Base-by-base conservation (phyloP, 2,888 invertebrate genomes). In the Melanchra persicariae region DNA sequence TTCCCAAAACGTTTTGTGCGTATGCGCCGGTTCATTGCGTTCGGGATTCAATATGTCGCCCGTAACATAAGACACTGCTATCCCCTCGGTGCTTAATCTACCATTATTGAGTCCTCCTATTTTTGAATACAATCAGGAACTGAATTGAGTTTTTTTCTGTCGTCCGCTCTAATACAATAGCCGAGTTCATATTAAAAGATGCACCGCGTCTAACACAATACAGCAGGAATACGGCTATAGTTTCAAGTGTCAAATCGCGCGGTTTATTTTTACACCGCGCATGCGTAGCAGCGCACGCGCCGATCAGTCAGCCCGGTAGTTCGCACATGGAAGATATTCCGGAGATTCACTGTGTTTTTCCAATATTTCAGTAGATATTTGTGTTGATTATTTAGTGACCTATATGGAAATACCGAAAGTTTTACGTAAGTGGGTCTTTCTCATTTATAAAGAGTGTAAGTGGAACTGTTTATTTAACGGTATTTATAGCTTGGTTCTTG, bases 181-280 rank as follows among this genome's bases (percentile, higher is more conserved):
- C n/a, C n/a, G 34, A 34, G n/a, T 55, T 55, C 0, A 37, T 37
- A 9, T 7, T 26, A 54, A 54, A 24, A 52, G 19, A 65, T 34
- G 30, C 65, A 64, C 24, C 47, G 61, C 30, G 10, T 49, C 17
- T 10, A 61, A 59, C 55, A 57, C 10, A 60, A 49, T 19, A 58
- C 54, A 43, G 45, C 60, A 43, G 73, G 52, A 71, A 77, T 49
- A 60, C 78, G 68, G 81, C 60, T 88, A 78, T 68, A 74, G 82
- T 88, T 87, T 82, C 87, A 83, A 70, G 81, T 72, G 77, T 75
- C 65, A 66, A 84, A 77, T 70, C 57, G 68, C 63, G 73, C 54
- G 65, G 73, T 86, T 88, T 92, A 92, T 92, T 92, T 91, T 85
- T 91, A 91, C 45, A 77, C 74, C 77, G 45, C 76, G 74, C 79